A percentile compares a stretch with the other conserved stretches of the same genome.
Conservation (phyloP, 2,888 invertebrate species). For the Erebia palarica region DNA sequence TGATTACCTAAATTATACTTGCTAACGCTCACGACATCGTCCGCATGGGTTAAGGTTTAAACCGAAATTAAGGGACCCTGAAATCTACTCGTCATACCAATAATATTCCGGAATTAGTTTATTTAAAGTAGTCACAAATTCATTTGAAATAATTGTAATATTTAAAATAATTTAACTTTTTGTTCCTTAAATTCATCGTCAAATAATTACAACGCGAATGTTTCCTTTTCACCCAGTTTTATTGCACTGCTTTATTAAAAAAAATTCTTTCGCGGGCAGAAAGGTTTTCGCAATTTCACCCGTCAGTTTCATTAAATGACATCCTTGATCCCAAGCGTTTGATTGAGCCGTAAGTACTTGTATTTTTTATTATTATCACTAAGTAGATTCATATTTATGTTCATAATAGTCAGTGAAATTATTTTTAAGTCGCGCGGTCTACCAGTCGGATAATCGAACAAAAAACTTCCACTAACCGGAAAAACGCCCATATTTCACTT, state of each 20-base stretch:
- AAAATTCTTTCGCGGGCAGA: slow-evolving; percentile 44
- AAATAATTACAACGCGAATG: slow-evolving; percentile 55
- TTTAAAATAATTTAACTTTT: not conserved
- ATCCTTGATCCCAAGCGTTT: slow-evolving; percentile 34
- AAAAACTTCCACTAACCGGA: slow-evolving; percentile 80
- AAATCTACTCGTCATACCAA: too few relatives aligned
- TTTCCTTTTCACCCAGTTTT: slow-evolving; percentile 45
- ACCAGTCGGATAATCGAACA: slow-evolving; percentile 65
- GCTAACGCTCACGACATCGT: too few relatives aligned
- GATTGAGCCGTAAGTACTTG: slow-evolving; percentile 3
- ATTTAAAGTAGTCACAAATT: too few relatives aligned
- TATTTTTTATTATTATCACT: not conserved
- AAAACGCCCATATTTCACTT: slow-evolving; percentile 64
- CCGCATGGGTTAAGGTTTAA: too few relatives aligned
- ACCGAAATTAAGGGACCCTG: too few relatives aligned
- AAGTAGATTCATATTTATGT: not conserved
- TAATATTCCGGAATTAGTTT: too few relatives aligned
- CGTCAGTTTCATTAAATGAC: slow-evolving; percentile 39
- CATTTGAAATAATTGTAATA: not conserved
- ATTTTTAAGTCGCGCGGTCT: not conserved
- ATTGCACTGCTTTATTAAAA: slow-evolving; percentile 47
- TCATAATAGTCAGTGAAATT: too few relatives aligned
- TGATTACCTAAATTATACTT: too few relatives aligned
- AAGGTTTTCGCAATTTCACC: slow-evolving; percentile 39
- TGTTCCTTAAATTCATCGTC: slow-evolving; percentile 33